Evolutionary conservation across 2,797 vertebrate species (phyloP).

Genomic region (Podarcis siculus): DNA sequence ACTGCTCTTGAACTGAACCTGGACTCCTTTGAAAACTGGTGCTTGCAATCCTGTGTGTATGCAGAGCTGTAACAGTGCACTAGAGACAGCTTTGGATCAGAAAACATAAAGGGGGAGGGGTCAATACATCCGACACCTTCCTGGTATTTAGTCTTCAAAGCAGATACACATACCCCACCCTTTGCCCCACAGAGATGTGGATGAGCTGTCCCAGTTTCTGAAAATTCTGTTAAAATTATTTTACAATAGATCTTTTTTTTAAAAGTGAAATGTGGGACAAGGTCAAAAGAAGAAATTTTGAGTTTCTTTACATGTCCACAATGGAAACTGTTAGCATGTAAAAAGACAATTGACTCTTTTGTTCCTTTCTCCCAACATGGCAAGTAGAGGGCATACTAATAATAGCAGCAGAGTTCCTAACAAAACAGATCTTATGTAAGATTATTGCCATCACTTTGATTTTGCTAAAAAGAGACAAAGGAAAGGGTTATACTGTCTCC

Average conservation of each 20-base stretch:
- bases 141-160: background rate
- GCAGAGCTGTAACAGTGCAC: background rate
- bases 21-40: background rate
- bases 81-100: background rate
- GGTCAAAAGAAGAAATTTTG: background rate
- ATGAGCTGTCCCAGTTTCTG: background rate
- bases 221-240: background rate
- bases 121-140: background rate
- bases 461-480: background rate
- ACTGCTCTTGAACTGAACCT: background rate
- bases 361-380: background rate
- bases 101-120: background rate
- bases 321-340: background rate
- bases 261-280: background rate
- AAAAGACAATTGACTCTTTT: background rate
- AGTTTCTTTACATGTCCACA: background rate
- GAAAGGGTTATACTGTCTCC: background rate
- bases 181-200: background rate
- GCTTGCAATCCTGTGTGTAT: background rate
- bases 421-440: conserved; percentile 17
- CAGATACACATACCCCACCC: too few relatives aligned
- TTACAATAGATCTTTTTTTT: background rate
- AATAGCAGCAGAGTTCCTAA: background rate
- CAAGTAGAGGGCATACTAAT: conserved; percentile 10
- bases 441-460: background rate